A percentile compares a stretch with the other conserved stretches of the same genome.
Conservation (phyloP, 2,113 vertebrate species). For the Mus spicilegus region DNA sequence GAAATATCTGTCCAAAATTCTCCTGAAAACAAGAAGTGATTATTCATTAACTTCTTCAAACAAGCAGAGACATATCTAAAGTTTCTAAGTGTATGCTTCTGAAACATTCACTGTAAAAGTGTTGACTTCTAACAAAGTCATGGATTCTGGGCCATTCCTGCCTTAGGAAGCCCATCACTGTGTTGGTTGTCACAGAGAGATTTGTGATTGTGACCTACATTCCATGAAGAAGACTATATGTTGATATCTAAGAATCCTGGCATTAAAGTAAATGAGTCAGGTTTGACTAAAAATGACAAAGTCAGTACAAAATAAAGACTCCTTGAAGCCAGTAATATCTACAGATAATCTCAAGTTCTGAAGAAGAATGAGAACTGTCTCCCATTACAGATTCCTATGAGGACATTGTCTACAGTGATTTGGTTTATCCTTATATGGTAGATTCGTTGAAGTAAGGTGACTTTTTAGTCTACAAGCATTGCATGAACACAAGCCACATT, state of each 20-base stretch:
- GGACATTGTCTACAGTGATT: neutral
- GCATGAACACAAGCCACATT: neutral
- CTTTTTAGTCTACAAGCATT: neutral
- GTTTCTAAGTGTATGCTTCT: neutral
- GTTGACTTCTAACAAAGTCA: neutral
- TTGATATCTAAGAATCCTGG: neutral
- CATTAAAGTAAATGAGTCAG: neutral
- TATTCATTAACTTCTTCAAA: neutral
- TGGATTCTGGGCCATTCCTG: neutral
- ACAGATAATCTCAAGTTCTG: neutral
- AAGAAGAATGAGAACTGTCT: neutral
- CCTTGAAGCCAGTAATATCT: too few species aligned
- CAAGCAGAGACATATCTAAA: neutral
- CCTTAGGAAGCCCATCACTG: neutral
- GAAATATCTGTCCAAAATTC: neutral
- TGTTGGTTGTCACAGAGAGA: neutral
- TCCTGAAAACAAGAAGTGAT: neutral
- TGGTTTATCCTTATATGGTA: neutral
- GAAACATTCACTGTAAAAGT: neutral
- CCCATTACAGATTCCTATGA: neutral
- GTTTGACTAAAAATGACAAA: neutral
- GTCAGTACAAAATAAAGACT: neutral
- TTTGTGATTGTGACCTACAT: neutral
- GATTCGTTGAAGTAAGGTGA: neutral
- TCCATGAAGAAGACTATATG: neutral